phyloP scores from a whole-genome alignment of 1,140 invertebrate genomes.

The Bombus superbus region DNA sequence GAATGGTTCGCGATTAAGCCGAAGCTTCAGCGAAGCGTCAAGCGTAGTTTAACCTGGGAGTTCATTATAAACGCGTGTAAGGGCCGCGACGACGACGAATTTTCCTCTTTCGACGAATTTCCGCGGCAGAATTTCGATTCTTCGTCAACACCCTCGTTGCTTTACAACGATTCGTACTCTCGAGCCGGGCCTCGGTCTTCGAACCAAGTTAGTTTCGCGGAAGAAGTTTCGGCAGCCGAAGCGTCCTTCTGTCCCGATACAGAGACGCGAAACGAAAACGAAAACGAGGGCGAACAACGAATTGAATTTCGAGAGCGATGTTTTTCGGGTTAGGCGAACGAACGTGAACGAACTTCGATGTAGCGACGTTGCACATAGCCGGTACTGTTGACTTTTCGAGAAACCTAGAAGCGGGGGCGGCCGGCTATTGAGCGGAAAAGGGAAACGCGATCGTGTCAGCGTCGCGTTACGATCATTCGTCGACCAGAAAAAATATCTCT shows the following conservation, averaged over 20 bases:
- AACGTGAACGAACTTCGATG: neutral
- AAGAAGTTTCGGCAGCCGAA: neutral
- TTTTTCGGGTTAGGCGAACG: neutral
- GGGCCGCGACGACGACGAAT: neutral
- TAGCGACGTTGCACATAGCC: neutral
- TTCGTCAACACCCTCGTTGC: neutral
- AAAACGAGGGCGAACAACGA: neutral
- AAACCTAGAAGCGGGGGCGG: no score
- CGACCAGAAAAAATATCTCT: conserved; percentile 13
- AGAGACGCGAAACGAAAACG: neutral
- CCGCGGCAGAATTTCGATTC: neutral
- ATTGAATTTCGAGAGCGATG: neutral
- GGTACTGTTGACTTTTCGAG: neutral
- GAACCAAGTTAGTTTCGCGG: neutral
- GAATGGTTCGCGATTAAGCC: conserved; percentile 8
- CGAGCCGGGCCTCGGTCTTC: no score
- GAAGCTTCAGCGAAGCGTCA: neutral
- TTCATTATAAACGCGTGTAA: neutral
- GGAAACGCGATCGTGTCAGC: neutral
- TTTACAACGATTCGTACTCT: neutral
- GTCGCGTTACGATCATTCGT: neutral
- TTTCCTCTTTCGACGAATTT: neutral
- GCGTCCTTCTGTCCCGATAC: neutral
- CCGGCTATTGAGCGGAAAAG: neutral
- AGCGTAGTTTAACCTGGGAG: neutral